Conservation (phyloP, 92 coral and sea anemone species). For the Porites divaricata region DNA sequence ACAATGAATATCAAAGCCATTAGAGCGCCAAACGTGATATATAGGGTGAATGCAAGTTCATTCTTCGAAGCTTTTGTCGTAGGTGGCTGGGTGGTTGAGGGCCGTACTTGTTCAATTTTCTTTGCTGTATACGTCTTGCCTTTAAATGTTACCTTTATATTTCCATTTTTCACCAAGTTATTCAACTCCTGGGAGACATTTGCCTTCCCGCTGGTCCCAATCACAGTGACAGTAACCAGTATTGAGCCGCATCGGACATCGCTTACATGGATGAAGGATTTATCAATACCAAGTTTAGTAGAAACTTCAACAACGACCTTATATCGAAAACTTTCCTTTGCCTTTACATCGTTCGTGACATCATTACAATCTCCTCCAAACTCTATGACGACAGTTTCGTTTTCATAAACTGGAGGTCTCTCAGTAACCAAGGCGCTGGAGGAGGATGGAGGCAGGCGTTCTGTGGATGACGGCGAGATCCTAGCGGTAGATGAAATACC, state of each 20-base stretch:
- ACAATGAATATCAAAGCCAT: conserved; percentile 82
- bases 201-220: conserved; percentile 47
- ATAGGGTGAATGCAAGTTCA: conserved; percentile 73
- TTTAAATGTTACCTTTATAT: conserved; percentile 37
- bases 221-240: conserved; percentile 64
- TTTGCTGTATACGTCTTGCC: conserved; percentile 56
- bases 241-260: conserved; percentile 78
- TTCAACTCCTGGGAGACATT: conserved; percentile 50
- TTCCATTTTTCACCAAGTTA: conserved; percentile 45
- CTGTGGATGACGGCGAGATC: conserved; percentile 14
- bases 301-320: conserved; percentile 40
- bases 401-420: conserved; percentile 21
- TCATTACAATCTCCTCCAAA: conserved; percentile 60
- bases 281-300: conserved; percentile 13
- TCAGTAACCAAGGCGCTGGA: conserved; percentile 14
- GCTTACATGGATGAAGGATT: conserved; percentile 34
- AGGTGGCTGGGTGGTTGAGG: conserved; percentile 20
- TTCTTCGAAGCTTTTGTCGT: conserved; percentile 27
- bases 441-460: conserved; percentile 5
- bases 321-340: conserved; percentile 27
- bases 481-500: not conserved
- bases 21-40: conserved; percentile 82
- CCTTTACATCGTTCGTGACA: conserved; percentile 12
- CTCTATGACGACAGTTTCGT: conserved; percentile 8
- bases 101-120: conserved; percentile 43